Conservation (phyloP, 2,888 invertebrate genomes). For the Anodontia alba region DNA sequence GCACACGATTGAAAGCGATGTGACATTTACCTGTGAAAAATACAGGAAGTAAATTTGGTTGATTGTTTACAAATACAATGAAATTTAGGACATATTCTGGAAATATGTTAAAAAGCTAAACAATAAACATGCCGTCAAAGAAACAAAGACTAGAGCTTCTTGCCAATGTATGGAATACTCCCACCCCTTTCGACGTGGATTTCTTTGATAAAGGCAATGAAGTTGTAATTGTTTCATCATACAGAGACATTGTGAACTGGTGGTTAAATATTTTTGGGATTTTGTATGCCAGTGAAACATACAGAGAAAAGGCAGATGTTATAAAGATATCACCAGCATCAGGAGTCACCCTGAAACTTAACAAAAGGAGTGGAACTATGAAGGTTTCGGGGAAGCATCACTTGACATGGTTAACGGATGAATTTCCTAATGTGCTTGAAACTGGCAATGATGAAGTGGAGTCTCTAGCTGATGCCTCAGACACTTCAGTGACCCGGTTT, state of each 20-base stretch:
- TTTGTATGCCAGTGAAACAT: constrained; percentile 76
- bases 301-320: constrained; percentile 74
- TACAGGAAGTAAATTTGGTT: not conserved
- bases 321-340: constrained; percentile 75
- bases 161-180: constrained; percentile 78
- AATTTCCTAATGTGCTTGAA: constrained; percentile 78
- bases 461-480: constrained; percentile 71
- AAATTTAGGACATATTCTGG: no score
- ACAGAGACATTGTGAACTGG: constrained; percentile 73
- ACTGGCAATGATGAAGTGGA: constrained; percentile 77
- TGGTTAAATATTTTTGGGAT: constrained; percentile 78
- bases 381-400: constrained; percentile 78
- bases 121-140: constrained; percentile 69
- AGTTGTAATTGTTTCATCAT: constrained; percentile 75
- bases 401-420: constrained; percentile 80
- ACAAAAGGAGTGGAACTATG: constrained; percentile 75
- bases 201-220: constrained; percentile 80
- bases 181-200: constrained; percentile 78
- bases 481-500: constrained; percentile 77
- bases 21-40: not conserved
- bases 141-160: constrained; percentile 75
- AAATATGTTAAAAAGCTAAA: no score
- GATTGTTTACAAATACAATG: no score
- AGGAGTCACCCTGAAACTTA: constrained; percentile 77
- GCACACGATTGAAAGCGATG: no score